Conservation (phyloP, 2,113 vertebrate genomes). For the Microtus richardsoni region DNA sequence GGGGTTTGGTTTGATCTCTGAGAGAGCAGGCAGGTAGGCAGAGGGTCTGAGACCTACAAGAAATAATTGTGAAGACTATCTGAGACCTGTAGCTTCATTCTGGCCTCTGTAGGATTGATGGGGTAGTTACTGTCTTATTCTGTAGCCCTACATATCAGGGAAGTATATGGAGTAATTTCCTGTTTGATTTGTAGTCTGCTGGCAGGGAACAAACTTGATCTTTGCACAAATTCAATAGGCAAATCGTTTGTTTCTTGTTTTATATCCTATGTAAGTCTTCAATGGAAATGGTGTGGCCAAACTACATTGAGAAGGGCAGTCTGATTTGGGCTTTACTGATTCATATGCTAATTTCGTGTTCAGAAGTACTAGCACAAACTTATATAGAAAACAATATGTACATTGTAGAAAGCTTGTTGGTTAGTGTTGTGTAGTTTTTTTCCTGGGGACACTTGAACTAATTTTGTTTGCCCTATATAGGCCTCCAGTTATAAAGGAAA, state of each 20-base stretch:
- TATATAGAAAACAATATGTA: background rate
- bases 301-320: accelerated
- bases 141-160: background rate
- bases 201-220: accelerated
- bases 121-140: background rate
- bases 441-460: background rate
- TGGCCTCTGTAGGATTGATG: background rate
- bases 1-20: background rate
- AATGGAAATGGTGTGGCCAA: background rate
- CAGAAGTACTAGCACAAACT: background rate
- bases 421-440: background rate
- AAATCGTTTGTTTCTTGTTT: background rate
- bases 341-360: background rate
- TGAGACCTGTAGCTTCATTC: background rate
- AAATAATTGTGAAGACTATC: background rate
- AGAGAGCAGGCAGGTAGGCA: background rate
- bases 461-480: too few relatives aligned
- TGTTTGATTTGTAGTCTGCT: background rate
- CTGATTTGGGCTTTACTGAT: background rate
- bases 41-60: background rate
- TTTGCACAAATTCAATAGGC: background rate
- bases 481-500: background rate
- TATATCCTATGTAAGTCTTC: background rate
- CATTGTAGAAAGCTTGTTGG: background rate
- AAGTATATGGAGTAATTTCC: background rate